Evolutionary conservation across 2,113 vertebrate species (phyloP).

Genomic region (Oncorhynchus keta): DNA sequence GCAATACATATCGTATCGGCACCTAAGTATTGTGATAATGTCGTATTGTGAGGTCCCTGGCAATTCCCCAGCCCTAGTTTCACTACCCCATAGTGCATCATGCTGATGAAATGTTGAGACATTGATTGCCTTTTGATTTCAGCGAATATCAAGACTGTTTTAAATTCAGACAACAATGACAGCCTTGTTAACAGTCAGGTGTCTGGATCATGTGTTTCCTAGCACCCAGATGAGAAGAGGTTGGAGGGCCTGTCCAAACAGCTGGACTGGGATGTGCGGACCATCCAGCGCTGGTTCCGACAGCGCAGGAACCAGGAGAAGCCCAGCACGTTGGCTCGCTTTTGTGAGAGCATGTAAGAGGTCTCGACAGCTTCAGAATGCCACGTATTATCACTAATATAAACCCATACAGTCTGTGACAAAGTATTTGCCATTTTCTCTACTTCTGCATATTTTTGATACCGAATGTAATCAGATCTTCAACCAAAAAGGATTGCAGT

Average conservation of each 20-base stretch:
- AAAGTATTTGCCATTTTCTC: no score
- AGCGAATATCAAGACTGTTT: not conserved
- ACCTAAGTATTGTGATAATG: no score
- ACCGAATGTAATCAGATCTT: no score
- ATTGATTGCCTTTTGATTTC: not conserved
- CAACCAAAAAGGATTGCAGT: no score
- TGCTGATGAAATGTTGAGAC: not conserved
- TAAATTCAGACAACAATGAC: not conserved
- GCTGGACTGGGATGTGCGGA: constrained; percentile 96
- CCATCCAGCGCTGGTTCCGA: constrained; percentile 96
- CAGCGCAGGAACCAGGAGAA: constrained; percentile 98
- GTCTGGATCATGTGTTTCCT: constrained; percentile 19
- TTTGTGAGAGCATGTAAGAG: constrained; percentile 98
- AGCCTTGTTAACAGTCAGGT: not conserved
- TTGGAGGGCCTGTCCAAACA: constrained; percentile 98
- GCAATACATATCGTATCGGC: no score
- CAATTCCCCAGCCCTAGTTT: no score
- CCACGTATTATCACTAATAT: not conserved
- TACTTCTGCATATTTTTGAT: no score
- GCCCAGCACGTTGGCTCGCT: constrained; percentile 89
- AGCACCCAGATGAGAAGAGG: constrained; percentile 97
- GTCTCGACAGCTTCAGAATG: not conserved
- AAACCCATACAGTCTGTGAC: not conserved
- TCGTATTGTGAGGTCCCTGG: no score
- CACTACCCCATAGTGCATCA: not conserved